Conservation (phyloP, 2,113 vertebrate species). For the Corythornis vintsioides region DNA sequence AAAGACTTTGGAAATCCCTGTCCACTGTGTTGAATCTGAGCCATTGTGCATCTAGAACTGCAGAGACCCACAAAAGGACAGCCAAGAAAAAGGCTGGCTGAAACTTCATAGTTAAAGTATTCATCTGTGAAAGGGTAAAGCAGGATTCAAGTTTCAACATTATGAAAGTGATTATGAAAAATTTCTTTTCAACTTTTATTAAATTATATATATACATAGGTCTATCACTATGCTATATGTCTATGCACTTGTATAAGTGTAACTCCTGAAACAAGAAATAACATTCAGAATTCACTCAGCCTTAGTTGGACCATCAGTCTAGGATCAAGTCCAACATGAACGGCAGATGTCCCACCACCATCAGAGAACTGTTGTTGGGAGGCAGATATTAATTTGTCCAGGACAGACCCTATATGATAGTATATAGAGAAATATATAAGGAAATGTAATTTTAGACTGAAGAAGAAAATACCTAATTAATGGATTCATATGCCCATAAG, state of each 20-base stretch:
- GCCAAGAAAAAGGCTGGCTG: background rate
- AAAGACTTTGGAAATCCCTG: fast-evolving
- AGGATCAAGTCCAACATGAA: background rate
- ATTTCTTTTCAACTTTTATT: background rate
- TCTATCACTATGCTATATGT: background rate
- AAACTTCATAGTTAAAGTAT: background rate
- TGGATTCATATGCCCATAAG: fast-evolving
- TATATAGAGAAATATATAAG: fast-evolving
- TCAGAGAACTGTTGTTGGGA: background rate
- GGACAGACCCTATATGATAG: background rate
- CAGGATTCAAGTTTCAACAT: background rate
- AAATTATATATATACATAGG: background rate
- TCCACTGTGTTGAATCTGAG: fast-evolving
- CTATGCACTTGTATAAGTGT: background rate
- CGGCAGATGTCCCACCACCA: fast-evolving
- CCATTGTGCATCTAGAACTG: background rate
- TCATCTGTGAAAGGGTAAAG: background rate
- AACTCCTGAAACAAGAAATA: background rate
- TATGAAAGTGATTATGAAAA: background rate
- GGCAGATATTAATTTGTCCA: background rate
- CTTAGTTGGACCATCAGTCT: background rate
- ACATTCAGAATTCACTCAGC: background rate
- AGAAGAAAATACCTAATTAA: background rate
- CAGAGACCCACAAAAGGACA: background rate
- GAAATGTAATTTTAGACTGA: background rate